Conservation (phyloP, 2,797 vertebrate species). For the Neosilurus hyrtlii region DNA sequence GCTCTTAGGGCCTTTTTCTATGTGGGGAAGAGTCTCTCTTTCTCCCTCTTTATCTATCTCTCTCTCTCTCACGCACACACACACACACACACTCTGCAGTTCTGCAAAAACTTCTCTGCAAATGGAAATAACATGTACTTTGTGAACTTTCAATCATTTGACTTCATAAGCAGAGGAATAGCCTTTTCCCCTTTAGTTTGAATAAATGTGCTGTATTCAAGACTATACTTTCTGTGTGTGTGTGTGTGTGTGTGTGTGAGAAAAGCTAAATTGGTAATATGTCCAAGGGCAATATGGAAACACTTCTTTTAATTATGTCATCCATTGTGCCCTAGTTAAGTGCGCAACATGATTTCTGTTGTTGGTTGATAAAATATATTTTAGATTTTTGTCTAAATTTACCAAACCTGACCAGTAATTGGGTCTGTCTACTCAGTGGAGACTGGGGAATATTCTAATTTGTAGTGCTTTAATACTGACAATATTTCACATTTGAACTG, state of each 20-base stretch:
- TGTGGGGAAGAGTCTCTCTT: constrained; percentile 12
- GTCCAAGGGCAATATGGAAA: neutral
- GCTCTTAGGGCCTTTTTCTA: constrained; percentile 40
- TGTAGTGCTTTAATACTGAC: constrained; percentile 15
- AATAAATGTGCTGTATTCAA: neutral
- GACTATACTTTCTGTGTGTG: too few species aligned
- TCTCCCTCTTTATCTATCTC: neutral
- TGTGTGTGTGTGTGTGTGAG: too few species aligned
- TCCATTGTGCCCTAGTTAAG: constrained; percentile 17
- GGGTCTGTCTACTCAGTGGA: constrained; percentile 7
- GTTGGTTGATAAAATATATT: neutral
- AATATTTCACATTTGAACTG: constrained; percentile 16
- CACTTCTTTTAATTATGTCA: neutral
- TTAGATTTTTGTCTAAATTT: constrained; percentile 15
- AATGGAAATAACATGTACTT: constrained; percentile 2
- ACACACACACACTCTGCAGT: constrained; percentile 13
- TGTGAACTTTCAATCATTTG: neutral
- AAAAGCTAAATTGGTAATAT: neutral
- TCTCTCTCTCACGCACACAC: neutral
- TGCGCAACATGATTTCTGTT: constrained; percentile 1
- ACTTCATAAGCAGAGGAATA: neutral
- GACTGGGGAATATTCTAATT: constrained; percentile 23
- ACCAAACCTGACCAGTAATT: constrained; percentile 18
- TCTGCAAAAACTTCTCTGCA: constrained; percentile 9
- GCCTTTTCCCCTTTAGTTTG: neutral